These are phyloP conservation scores for Lasioglossum leucozonium DNA, from an alignment of 2,888 invertebrate species.

Conservation along the genomic window DNA sequence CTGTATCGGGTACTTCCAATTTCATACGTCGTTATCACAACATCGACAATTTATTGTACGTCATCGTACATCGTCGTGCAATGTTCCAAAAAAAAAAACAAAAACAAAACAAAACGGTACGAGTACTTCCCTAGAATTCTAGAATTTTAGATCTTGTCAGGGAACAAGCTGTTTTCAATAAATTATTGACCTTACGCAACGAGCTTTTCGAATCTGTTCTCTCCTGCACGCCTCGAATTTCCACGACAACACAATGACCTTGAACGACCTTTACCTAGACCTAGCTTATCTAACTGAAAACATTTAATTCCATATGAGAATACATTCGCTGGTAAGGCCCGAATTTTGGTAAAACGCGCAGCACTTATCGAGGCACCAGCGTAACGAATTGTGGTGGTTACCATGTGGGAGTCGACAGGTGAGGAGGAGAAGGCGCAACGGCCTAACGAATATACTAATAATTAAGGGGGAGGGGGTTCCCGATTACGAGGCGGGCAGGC, in stretches of 20 bases:
- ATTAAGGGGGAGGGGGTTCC: neutral
- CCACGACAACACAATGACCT: neutral
- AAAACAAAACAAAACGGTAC: slow-evolving; percentile 18
- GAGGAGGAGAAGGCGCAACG: neutral
- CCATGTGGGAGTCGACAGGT: neutral
- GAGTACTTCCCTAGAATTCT: slow-evolving; percentile 48
- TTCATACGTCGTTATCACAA: slow-evolving; percentile 6
- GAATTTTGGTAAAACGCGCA: neutral
- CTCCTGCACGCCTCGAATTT: neutral
- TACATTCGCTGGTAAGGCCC: neutral
- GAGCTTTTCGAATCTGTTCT: neutral
- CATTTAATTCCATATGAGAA: no score
- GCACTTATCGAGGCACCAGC: neutral
- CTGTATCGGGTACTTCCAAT: slow-evolving; percentile 1
- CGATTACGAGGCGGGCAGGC: neutral
- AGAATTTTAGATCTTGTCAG: slow-evolving; percentile 49
- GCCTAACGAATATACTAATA: neutral
- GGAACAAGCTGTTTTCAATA: slow-evolving; percentile 69
- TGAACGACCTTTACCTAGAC: no score
- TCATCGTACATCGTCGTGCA: neutral
- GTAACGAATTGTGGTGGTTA: neutral
- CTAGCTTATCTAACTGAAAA: no score
- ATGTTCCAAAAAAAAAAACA: neutral
- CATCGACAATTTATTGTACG: neutral
- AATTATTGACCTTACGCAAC: slow-evolving; percentile 63